Base-by-base conservation (phyloP, 1,140 invertebrate species). In the Anoplophora glabripennis region DNA sequence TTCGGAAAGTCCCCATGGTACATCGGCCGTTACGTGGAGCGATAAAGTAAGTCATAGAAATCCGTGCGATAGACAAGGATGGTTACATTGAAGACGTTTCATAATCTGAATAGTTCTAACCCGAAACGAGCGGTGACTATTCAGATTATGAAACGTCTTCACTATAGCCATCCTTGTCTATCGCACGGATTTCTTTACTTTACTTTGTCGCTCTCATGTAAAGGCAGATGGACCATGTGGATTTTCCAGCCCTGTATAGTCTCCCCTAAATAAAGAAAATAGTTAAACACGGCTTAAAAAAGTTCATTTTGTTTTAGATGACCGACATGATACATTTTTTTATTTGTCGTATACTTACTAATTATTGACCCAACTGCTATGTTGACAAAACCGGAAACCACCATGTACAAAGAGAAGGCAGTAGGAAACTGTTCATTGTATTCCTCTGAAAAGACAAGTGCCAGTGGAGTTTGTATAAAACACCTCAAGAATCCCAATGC, bases 331-430 rank as follows among this genome's bases (percentile, higher is more conserved):
- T n/a, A n/a, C n/a, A n/a, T n/a, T 28, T 28, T 28, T 28, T 28
- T 3, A 28, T 28, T 28, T 5, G 5, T 3, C 21, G 3, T 28
- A 28, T 15, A 57, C 65, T 63, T 59, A 69, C 69, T 63, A 49
- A 71, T 67, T 37, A 71, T 55, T 0, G 63, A 65, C 4, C 69
- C 69, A 28, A 62, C 66, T 15, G 66, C 38, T 18, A 60, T 49
- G 46, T 60, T 54, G 0, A 66, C 41, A 10, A 64, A 49, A 7
- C 67, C 69, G 51, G 59, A 60, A 7, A 70, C 61, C 5, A 66
- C 69, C 66, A 69, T 70, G 49, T 65, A 70, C 7, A 71, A 37
- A 7, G 69, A 68, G 51, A 68, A 71, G 1, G 69, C 69, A 9
- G 63, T 68, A 7, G 63, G 35, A 44, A 71, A 71, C 14, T 62